phyloP scores from a whole-genome alignment of 2,113 vertebrate genomes.

The Cheilinus undulatus region DNA sequence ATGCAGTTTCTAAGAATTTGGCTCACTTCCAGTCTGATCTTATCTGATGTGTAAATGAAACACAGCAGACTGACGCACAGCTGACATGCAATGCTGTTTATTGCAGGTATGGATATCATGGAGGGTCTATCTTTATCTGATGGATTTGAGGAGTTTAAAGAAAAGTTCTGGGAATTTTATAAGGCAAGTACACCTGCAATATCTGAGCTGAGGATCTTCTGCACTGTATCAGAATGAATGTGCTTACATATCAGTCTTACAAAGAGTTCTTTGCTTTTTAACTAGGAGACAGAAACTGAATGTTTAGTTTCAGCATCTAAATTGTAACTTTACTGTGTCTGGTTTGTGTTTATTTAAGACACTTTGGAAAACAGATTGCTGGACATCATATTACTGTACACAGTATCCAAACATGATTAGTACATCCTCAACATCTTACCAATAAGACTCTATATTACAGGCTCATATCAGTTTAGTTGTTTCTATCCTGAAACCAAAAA shows the following conservation, averaged over 20 bases:
- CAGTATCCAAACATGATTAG: no score
- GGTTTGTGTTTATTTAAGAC: no score
- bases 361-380: no score
- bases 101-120: constrained; percentile 86
- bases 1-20: background rate
- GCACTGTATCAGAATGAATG: background rate
- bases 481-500: no score
- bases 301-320: background rate
- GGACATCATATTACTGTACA: no score
- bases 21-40: background rate
- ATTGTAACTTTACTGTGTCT: no score
- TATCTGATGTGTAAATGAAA: constrained; percentile 45
- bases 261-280: background rate
- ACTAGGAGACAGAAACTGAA: background rate
- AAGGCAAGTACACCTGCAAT: constrained; percentile 81
- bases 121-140: constrained; percentile 84
- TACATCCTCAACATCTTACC: no score
- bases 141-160: constrained; percentile 86
- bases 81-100: constrained; percentile 42
- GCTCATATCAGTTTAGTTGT: no score
- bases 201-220: background rate
- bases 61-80: constrained; percentile 19
- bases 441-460: no score
- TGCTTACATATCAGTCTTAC: background rate
- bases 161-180: constrained; percentile 95